A percentile compares a stretch with the other conserved stretches of the same genome.
Conservation (phyloP, 2,113 vertebrate species). For the Neogale vison region DNA sequence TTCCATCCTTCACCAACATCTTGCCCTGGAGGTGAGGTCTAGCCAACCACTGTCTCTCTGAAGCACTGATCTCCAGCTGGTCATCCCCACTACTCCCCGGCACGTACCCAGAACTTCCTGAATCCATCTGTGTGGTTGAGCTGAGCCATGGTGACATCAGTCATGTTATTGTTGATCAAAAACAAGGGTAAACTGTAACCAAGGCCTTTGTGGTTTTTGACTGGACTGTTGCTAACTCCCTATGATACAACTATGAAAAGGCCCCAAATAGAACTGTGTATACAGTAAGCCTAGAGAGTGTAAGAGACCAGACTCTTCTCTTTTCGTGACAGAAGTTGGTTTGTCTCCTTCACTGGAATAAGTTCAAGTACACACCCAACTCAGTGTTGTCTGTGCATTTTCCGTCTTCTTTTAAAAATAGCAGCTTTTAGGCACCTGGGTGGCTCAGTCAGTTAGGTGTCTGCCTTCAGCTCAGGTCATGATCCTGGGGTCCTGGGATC, state of each 20-base stretch:
- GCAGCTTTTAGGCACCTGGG: neutral
- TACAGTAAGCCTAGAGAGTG: neutral
- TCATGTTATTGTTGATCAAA: slow-evolving; percentile 63
- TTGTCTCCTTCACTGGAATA: neutral
- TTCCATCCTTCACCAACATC: neutral
- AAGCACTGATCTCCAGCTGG: neutral
- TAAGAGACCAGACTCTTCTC: neutral
- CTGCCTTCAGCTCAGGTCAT: neutral
- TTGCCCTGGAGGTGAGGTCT: neutral
- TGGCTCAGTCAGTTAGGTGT: neutral
- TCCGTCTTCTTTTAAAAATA: neutral
- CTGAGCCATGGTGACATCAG: slow-evolving; percentile 47
- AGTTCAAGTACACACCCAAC: neutral
- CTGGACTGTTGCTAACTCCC: slow-evolving; percentile 48
- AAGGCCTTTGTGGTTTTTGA: slow-evolving; percentile 56
- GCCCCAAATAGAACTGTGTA: slow-evolving; percentile 42
- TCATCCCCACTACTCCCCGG: neutral
- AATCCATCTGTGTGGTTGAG: neutral
- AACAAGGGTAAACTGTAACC: slow-evolving; percentile 58
- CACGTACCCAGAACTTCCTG: neutral
- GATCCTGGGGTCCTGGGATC: neutral
- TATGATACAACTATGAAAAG: slow-evolving; percentile 31
- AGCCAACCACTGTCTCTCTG: neutral
- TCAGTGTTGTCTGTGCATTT: neutral
- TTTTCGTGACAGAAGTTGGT: neutral